phyloP scores from a whole-genome alignment of 2,888 invertebrate genomes.

The Euproctis similis region DNA sequence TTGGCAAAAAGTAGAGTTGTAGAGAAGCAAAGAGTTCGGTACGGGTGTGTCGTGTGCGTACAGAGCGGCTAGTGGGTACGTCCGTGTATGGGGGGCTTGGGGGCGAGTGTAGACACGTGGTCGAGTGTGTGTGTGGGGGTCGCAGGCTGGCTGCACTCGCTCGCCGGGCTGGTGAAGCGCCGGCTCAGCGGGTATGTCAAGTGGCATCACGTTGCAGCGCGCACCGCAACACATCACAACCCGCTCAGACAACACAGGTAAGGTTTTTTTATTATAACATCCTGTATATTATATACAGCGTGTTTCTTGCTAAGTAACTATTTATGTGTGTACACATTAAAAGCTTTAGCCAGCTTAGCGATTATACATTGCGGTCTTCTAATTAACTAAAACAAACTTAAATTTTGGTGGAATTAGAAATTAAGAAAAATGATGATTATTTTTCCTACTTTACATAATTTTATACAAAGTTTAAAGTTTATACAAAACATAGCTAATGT shows the following conservation, averaged over 20 bases:
- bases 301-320: no score
- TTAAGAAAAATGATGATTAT: no score
- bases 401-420: no score
- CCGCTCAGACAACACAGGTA: slow-evolving; percentile 43
- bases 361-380: no score
- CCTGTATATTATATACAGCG: no score
- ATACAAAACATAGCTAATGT: no score
- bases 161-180: slow-evolving; percentile 83
- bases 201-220: slow-evolving; percentile 79
- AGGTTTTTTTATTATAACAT: no score
- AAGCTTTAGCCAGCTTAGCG: no score
- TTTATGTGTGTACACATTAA: no score
- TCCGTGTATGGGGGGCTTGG: slow-evolving; percentile 9
- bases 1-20: background rate
- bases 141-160: slow-evolving; percentile 80
- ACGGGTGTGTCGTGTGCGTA: slow-evolving; percentile 23
- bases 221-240: slow-evolving; percentile 33
- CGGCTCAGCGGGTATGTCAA: slow-evolving; percentile 89
- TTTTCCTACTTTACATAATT: no score
- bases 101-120: slow-evolving; percentile 12
- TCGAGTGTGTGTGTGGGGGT: slow-evolving; percentile 15
- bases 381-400: no score
- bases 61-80: slow-evolving; percentile 28
- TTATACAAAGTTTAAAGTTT: no score
- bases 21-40: slow-evolving; percentile 14